A percentile compares a stretch with the other conserved stretches of the same genome.
phyloP scores from a whole-genome alignment of 2,888 invertebrate genomes.

The Brachypterus glaber region DNA sequence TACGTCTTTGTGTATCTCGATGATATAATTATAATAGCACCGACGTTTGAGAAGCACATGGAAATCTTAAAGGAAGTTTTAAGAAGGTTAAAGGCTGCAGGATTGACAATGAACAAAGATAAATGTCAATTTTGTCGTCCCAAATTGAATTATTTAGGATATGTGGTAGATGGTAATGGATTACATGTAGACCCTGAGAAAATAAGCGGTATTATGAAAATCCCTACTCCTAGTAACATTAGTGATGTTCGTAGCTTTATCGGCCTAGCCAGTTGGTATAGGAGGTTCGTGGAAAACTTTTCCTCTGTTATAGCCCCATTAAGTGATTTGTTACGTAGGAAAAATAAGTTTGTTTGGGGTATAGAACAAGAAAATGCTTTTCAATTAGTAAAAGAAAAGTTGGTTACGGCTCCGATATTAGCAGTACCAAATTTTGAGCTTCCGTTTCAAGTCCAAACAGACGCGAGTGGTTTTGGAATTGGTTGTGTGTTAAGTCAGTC shows the following conservation, averaged over 20 bases:
- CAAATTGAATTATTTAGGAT: neutral
- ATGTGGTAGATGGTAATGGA: neutral
- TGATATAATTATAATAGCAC: slow-evolving; percentile 14
- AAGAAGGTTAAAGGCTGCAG: too few relatives aligned
- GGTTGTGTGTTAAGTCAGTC: neutral
- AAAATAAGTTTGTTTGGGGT: too few relatives aligned
- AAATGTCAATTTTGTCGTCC: neutral
- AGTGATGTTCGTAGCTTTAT: slow-evolving; percentile 3
- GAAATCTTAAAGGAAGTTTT: neutral
- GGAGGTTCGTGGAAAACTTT: too few relatives aligned
- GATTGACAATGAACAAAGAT: slow-evolving; percentile 20
- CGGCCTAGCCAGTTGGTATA: slow-evolving; percentile 6
- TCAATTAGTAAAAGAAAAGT: too few relatives aligned
- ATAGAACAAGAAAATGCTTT: too few relatives aligned
- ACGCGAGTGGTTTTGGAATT: slow-evolving; percentile 5
- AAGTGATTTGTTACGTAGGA: too few relatives aligned
- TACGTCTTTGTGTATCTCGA: slow-evolving; percentile 15
- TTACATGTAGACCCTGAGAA: too few relatives aligned
- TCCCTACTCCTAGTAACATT: neutral
- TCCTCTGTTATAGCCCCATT: too few relatives aligned
- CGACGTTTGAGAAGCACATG: neutral
- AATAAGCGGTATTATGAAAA: neutral
- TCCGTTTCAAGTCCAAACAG: slow-evolving; percentile 3
- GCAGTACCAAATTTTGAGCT: slow-evolving; percentile 4
- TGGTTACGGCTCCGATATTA: slow-evolving; percentile 5